Base-by-base conservation (phyloP, 53 echinoderm and acorn worm species). In the Patiria pectinifera region DNA sequence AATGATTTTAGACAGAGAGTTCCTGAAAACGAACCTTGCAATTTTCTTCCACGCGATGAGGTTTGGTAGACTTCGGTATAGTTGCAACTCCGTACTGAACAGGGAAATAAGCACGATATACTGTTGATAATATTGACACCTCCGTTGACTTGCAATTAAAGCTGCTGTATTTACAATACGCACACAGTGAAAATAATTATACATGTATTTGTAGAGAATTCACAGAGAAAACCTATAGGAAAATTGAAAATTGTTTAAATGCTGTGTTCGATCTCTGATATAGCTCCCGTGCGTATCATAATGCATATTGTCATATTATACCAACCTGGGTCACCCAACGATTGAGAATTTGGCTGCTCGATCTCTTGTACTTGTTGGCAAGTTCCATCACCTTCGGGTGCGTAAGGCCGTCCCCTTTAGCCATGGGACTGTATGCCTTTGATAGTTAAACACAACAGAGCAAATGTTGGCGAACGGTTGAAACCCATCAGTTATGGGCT, bases 241-340 rank as follows among this genome's bases (percentile, higher is more conserved):
- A 53, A 53, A 53, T 53, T 53, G 35, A 8, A 53, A 53, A 6
- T 53, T 5, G 8, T 53, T 8, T 53, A 53, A 53, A 53, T 5
- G 53, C 49, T 5, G 8, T 6, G 6, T 53, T 8, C 8, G 53
- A 53, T 6, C 5, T 53, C 6, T 8, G 2, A 53, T 53, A 53
- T 53, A 53, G 53, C 35, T 35, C 35, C 35, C 35, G 35, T 60
- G 60, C 60, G 60, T 11, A 60, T 60, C 9, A 60, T 11, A 8
- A 60, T 60, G 60, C 9, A 77, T 6, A 6, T 72, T 77, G 10
- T 25, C 19, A 48, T 35, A 35, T 4, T 18, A 4, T 59, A 15
- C 43, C 11, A 83, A 93, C 93, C 93, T 93, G 93, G n/a, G 89
- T 82, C 3, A 71, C 15, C 93, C 93, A 93, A 15, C 89, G 71